Percentiles rank a stretch among this genome's conserved stretches.
These are phyloP conservation scores for Valencia hispanica DNA, from an alignment of 2,797 vertebrate species.

Conservation along the genomic window DNA sequence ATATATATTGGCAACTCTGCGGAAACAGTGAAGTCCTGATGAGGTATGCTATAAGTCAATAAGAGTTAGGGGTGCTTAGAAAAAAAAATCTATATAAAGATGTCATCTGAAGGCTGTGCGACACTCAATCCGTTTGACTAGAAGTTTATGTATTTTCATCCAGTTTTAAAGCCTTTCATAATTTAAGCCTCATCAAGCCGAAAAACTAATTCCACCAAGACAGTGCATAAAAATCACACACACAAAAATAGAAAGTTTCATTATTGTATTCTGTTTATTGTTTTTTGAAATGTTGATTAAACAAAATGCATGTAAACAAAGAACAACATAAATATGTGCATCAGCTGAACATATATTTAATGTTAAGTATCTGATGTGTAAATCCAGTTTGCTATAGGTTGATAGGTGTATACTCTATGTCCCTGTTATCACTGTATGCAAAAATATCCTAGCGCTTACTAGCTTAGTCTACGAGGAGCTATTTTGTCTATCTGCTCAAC, in stretches of 20 bases:
- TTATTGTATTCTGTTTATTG: neutral
- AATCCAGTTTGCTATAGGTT: no score
- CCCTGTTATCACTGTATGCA: no score
- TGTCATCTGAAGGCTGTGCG: conserved; percentile 8
- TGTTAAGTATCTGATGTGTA: neutral
- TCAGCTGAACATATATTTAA: neutral
- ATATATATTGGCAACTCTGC: neutral
- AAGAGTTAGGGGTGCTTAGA: conserved; percentile 6
- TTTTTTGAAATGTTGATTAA: neutral
- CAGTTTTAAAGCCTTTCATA: neutral
- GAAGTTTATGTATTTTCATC: neutral
- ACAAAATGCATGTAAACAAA: neutral
- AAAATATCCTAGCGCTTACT: no score
- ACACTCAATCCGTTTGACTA: neutral
- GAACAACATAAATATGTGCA: neutral
- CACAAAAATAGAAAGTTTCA: neutral
- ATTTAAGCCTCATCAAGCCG: neutral
- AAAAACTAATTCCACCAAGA: neutral
- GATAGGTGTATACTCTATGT: no score
- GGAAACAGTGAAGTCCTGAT: conserved; percentile 1
- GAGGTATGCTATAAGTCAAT: conserved; percentile 3
- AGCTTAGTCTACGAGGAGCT: no score
- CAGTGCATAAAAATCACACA: neutral
- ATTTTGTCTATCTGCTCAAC: no score
- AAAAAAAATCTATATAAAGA: conserved; percentile 12